Percentiles rank a stretch among this genome's conserved stretches.
Conservation (phyloP, 2,888 invertebrate species). For the Stenodema calcarata region DNA sequence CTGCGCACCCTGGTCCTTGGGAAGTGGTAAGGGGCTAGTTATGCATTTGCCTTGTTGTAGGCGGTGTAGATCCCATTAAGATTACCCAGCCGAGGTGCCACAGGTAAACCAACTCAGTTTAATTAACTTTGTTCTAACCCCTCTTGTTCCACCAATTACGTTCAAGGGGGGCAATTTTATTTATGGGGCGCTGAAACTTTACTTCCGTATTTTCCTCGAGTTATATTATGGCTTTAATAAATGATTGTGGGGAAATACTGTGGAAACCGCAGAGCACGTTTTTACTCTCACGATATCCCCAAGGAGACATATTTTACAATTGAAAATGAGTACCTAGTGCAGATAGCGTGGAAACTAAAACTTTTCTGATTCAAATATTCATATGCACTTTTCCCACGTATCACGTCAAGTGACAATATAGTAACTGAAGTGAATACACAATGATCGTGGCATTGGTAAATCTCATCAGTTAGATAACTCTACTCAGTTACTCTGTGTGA, state of each 20-base stretch:
- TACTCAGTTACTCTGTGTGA: too few relatives aligned
- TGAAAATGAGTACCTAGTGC: not conserved
- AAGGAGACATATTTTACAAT: not conserved
- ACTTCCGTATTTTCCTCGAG: constrained; percentile 31
- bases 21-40: constrained; percentile 28
- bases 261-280: not conserved
- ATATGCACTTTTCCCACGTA: too few relatives aligned
- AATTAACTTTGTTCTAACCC: constrained; percentile 46
- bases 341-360: not conserved
- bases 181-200: constrained; percentile 39
- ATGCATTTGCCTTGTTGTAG: constrained; percentile 48
- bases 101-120: constrained; percentile 50
- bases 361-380: not conserved
- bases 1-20: constrained; percentile 4
- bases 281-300: not conserved
- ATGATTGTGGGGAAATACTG: constrained; percentile 6
- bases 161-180: constrained; percentile 31
- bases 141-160: constrained; percentile 35
- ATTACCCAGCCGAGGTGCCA: constrained; percentile 43
- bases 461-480: too few relatives aligned
- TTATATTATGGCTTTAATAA: constrained; percentile 11
- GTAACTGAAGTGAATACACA: too few relatives aligned
- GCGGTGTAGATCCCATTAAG: constrained; percentile 50
- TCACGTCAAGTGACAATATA: too few relatives aligned
- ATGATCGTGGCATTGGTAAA: too few relatives aligned